Conservation (phyloP, 2,888 invertebrate genomes). For the Liposcelis brunnea region DNA sequence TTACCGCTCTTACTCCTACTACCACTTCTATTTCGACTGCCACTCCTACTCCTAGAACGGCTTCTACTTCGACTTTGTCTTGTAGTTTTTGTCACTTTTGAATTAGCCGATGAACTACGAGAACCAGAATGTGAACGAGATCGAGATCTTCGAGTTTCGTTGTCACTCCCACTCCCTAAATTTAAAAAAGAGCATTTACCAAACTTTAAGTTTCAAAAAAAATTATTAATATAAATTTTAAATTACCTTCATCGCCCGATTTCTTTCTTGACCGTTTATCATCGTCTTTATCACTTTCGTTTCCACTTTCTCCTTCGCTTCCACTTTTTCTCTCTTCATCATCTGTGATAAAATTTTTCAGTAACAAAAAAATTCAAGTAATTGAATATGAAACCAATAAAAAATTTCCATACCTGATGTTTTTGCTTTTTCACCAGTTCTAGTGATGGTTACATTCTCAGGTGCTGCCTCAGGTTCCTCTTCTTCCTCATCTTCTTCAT, state of each 20-base stretch:
- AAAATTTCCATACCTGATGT: no score
- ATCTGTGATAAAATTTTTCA: no score
- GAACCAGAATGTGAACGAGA: no score
- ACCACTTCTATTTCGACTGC: slow-evolving; percentile 6
- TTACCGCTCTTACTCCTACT: slow-evolving; percentile 6
- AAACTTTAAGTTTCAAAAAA: no score
- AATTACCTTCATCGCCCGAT: slow-evolving; percentile 4
- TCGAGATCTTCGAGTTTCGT: not conserved
- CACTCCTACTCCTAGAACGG: not conserved
- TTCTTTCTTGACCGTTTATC: slow-evolving; percentile 2
- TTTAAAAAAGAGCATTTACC: not conserved
- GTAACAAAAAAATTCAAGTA: no score
- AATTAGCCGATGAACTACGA: slow-evolving; percentile 4
- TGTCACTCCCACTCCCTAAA: slow-evolving; percentile 5
- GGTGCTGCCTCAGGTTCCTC: slow-evolving; percentile 28
- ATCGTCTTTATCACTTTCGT: slow-evolving; percentile 14
- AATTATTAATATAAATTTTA: no score
- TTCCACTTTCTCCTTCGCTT: slow-evolving; percentile 14
- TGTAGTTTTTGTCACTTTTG: slow-evolving; percentile 9
- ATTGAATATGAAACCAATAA: no score
- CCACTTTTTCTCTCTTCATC: slow-evolving; percentile 8
- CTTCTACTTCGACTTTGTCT: slow-evolving; percentile 8
- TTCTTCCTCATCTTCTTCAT: slow-evolving; percentile 47
- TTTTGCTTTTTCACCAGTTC: slow-evolving; percentile 11
- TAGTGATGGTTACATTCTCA: slow-evolving; percentile 17